A percentile compares a stretch with the other conserved stretches of the same genome.
These are phyloP conservation scores for Babyrousa celebensis DNA, from an alignment of 2,797 vertebrate species.

Conservation along the genomic window DNA sequence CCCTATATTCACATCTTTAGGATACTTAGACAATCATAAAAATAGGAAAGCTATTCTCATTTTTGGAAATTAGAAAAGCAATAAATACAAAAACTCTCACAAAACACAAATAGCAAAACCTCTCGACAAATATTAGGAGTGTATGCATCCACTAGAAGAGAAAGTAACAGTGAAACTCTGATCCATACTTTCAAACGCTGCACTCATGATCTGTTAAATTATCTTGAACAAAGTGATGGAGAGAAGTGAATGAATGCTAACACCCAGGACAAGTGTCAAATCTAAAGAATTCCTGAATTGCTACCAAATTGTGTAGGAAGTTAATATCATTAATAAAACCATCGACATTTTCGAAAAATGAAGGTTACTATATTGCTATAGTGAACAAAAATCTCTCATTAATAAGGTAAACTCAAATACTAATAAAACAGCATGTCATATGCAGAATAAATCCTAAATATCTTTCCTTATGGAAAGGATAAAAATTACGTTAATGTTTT, in stretches of 20 bases:
- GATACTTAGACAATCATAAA: constrained; percentile 41
- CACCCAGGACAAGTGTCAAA: not conserved
- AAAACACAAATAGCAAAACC: constrained; percentile 50
- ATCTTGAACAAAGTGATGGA: not conserved
- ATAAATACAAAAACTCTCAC: not conserved
- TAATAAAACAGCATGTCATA: not conserved
- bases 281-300: constrained; percentile 30
- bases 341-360: constrained; percentile 39
- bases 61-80: constrained; percentile 42
- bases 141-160: not conserved
- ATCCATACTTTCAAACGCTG: not conserved
- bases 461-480: constrained; percentile 30
- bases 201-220: not conserved
- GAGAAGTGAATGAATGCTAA: not conserved
- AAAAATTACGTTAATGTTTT: constrained; percentile 37
- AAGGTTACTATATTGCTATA: constrained; percentile 15
- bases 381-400: not conserved
- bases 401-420: not conserved
- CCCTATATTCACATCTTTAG: not conserved
- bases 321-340: not conserved
- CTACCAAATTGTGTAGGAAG: not conserved
- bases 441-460: constrained; percentile 20
- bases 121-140: not conserved
- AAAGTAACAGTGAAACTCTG: not conserved
- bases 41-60: constrained; percentile 17